Conservation (phyloP, 2,888 invertebrate species). For the Cecidostiba fungosa region DNA sequence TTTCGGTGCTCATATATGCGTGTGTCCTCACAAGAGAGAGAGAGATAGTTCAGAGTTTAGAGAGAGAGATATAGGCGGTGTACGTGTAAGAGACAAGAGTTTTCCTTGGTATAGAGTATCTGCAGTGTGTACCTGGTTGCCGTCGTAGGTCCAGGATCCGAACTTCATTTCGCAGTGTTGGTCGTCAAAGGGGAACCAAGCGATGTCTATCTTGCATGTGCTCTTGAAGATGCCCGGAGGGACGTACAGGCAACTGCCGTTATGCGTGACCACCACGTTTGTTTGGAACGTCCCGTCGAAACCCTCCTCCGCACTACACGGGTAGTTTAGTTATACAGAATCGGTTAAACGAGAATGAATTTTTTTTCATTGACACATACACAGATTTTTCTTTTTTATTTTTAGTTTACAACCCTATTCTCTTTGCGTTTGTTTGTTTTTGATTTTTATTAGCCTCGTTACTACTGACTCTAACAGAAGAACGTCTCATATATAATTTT, state of each 20-base stretch:
- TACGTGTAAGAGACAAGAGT: slow-evolving; percentile 69
- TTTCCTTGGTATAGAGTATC: slow-evolving; percentile 65
- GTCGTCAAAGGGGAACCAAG: slow-evolving; percentile 99
- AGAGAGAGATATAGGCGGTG: slow-evolving; percentile 65
- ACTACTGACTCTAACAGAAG: slow-evolving; percentile 6
- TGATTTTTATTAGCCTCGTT: neutral
- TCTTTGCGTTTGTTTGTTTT: neutral
- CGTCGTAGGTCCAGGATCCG: slow-evolving; percentile 99
- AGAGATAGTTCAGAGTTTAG: slow-evolving; percentile 57
- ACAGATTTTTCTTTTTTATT: slow-evolving; percentile 28
- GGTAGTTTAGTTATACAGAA: slow-evolving; percentile 40
- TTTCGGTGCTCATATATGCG: slow-evolving; percentile 51
- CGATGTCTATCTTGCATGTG: slow-evolving; percentile 99
- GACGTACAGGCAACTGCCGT: slow-evolving; percentile 99
- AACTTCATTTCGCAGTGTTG: slow-evolving; percentile 99
- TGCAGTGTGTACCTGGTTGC: slow-evolving; percentile 90
- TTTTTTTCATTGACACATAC: slow-evolving; percentile 52
- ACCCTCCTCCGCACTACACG: slow-evolving; percentile 98
- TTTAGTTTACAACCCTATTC: neutral
- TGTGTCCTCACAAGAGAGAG: slow-evolving; percentile 24
- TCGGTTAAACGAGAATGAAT: slow-evolving; percentile 49
- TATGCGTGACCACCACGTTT: slow-evolving; percentile 99
- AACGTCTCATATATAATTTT: neutral
- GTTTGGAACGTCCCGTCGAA: slow-evolving; percentile 99
- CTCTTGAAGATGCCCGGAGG: slow-evolving; percentile 99